These are phyloP conservation scores for Ormyrus labotus DNA, from an alignment of 2,888 invertebrate species.

Conservation along the genomic window DNA sequence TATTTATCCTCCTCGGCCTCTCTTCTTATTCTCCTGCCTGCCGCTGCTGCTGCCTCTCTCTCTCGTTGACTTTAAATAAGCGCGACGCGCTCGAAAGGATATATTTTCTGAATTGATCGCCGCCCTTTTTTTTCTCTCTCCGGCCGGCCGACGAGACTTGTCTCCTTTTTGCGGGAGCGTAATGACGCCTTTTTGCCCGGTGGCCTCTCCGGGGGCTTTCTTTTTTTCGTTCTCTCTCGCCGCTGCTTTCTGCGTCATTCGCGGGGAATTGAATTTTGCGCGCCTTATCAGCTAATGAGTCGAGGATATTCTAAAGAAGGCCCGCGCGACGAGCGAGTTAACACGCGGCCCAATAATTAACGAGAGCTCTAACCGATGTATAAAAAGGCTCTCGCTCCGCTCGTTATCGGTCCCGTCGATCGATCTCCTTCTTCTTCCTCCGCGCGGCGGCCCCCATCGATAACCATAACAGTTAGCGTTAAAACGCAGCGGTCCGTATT, in stretches of 20 bases:
- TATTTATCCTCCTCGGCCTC: conserved; percentile 35
- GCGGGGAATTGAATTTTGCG: conserved; percentile 46
- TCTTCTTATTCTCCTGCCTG: background rate
- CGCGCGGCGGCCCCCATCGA: background rate
- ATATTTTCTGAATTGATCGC: conserved; percentile 40
- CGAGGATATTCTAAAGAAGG: background rate
- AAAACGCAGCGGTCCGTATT: background rate
- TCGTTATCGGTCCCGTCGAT: conserved; percentile 22
- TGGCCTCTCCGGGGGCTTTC: background rate
- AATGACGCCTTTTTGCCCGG: conserved; percentile 20
- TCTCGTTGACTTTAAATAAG: conserved; percentile 43
- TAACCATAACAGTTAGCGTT: conserved; percentile 34
- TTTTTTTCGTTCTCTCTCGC: background rate
- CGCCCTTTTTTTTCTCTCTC: conserved; percentile 6
- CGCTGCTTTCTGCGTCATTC: background rate
- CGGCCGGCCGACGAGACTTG: background rate
- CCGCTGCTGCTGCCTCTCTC: background rate
- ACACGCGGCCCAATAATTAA: conserved; percentile 25
- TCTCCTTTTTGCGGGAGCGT: conserved; percentile 25
- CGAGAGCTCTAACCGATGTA: background rate
- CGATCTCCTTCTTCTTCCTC: conserved; percentile 14
- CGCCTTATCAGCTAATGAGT: background rate
- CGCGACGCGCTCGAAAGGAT: conserved; percentile 37
- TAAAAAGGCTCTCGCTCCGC: too few relatives aligned
- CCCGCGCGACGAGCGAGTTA: background rate